A percentile compares a stretch with the other conserved stretches of the same genome.
These are phyloP conservation scores for Glyphotaelius pellucidus DNA, from an alignment of 2,888 invertebrate species.

Conservation along the genomic window DNA sequence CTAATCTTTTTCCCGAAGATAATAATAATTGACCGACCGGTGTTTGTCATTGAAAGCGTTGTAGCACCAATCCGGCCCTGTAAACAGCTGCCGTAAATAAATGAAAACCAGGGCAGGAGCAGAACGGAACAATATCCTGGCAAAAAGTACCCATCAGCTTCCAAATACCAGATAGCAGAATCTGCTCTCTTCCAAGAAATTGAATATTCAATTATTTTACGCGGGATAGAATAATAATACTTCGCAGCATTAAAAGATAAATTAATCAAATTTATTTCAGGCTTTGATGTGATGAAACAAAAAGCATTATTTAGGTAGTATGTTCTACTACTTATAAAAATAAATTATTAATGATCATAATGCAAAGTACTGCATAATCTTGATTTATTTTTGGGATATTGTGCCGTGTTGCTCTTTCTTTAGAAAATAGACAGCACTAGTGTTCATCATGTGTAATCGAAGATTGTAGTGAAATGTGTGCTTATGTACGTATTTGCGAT, in stretches of 20 bases:
- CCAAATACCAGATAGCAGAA: background rate
- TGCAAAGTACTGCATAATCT: too few species aligned
- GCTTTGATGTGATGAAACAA: background rate
- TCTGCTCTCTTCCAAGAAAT: background rate
- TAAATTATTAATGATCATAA: too few species aligned
- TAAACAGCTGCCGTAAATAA: background rate
- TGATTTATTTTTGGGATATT: too few species aligned
- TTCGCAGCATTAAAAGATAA: background rate
- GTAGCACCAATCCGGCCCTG: background rate
- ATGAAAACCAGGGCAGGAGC: background rate
- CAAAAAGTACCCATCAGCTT: background rate
- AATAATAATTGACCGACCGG: background rate
- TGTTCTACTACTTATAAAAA: too few species aligned
- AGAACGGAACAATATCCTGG: background rate
- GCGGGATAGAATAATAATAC: background rate
- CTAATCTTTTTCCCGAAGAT: too few species aligned
- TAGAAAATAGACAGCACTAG: too few species aligned
- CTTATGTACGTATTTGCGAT: too few species aligned
- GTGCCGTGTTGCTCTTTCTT: too few species aligned
- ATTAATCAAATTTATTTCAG: background rate
- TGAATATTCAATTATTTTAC: background rate
- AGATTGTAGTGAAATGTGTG: too few species aligned
- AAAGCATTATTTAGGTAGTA: background rate
- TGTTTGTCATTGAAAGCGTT: background rate
- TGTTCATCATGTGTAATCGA: too few species aligned